Base-by-base conservation (phyloP, 2,797 vertebrate genomes). In the Catostomus latipinnis region DNA sequence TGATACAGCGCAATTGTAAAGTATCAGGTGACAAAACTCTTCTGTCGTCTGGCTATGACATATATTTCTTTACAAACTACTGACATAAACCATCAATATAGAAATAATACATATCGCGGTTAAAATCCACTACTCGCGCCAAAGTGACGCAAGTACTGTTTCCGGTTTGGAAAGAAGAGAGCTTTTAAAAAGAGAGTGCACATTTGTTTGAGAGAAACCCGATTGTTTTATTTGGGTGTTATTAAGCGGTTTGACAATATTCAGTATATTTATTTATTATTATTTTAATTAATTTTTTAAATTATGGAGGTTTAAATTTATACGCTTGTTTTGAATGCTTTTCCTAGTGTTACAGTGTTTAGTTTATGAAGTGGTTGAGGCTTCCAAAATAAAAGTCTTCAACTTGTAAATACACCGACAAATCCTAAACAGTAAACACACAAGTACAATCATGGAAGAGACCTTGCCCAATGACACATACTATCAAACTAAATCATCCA, bases 391-490 rank as follows among this genome's bases (percentile, higher is more conserved):
- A 69, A 77, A 61, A 45, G 75, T 69, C 46, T 46, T 56, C 34
- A 34, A 34, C 34, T 34, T 34, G 34, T 34, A 34, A 34, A 34
- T 34, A 34, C 34, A 4, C 34, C 34, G 4, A 34, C 34, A 34
- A 34, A 34, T 34, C 8, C 16, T 6, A 48, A 4, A 58, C 34
- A 61, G 13, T 6, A 48, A 4, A 58, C 34, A 61, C 56, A 62
- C 10, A 50, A 43, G 10, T 50, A 52, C 6, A 75, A 60, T 78
- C 57, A 77, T 1, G 12, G 18, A 54, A 7, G 57, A 83, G 88
- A 86, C 93, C 88, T 94, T 91, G 90, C 63, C 71, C 89, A 72
- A 14, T 85, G 71, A 54, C 84, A 70, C 61, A 72, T 0, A 13
- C 53, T 80, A 67, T 90, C 76, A 76, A 75, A 22, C 54, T 77